Percentiles rank a stretch among this genome's conserved stretches.
Evolutionary conservation across 1,140 invertebrate genomes (phyloP).

Genomic region (Bicyclus anynana): DNA sequence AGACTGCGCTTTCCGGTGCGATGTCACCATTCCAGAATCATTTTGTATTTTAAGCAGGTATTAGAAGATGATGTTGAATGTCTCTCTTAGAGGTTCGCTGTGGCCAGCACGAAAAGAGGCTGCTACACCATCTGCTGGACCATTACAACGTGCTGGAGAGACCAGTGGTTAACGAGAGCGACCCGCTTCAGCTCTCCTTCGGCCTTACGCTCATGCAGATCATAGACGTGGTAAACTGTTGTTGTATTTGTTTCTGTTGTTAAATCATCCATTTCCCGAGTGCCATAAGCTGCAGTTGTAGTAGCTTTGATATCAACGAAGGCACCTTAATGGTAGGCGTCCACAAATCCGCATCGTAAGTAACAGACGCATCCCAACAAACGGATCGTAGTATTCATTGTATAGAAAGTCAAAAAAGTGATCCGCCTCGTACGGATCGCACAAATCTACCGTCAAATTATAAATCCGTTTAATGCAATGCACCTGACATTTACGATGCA

Average conservation of each 20-base stretch:
- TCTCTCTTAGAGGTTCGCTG: conserved; percentile 82
- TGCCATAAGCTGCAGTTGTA: neutral
- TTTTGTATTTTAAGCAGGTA: too few relatives aligned
- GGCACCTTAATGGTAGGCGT: too few relatives aligned
- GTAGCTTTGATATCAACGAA: neutral
- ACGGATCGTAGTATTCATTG: too few relatives aligned
- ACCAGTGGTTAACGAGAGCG: conserved; percentile 97
- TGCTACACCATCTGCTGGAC: conserved; percentile 95
- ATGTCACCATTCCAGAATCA: too few relatives aligned
- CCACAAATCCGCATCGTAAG: too few relatives aligned
- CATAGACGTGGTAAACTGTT: conserved; percentile 94
- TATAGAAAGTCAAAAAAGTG: too few relatives aligned
- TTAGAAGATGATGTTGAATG: neutral
- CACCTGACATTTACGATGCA: too few relatives aligned
- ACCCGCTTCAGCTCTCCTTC: conserved; percentile 96
- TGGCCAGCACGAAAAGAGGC: conserved; percentile 94
- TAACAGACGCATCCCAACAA: too few relatives aligned
- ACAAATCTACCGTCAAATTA: too few relatives aligned
- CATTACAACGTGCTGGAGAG: conserved; percentile 98
- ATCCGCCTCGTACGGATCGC: too few relatives aligned
- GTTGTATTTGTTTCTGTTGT: neutral
- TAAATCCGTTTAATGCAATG: too few relatives aligned
- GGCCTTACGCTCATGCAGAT: conserved; percentile 99
- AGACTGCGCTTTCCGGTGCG: too few relatives aligned
- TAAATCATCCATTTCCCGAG: neutral